Percentiles rank a stretch among this genome's conserved stretches.
phyloP scores from a whole-genome alignment of 2,797 vertebrate species.

The Chaunax sp. region DNA sequence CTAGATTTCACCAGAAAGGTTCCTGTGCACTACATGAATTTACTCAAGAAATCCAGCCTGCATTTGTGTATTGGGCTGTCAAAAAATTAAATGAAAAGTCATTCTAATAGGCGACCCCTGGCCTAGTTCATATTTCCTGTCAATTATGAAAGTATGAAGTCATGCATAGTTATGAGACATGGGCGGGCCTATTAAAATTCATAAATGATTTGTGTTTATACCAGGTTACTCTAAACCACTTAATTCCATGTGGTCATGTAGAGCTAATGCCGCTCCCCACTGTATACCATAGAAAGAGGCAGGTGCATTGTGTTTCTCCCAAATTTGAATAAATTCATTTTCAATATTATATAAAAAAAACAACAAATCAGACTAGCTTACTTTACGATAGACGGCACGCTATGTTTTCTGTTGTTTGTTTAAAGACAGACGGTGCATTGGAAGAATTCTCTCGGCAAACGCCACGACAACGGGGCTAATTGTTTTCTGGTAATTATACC shows the following conservation, averaged over 20 bases:
- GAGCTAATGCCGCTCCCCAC: slow-evolving; percentile 75
- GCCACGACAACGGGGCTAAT: slow-evolving; percentile 78
- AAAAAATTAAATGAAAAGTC: slow-evolving; percentile 99
- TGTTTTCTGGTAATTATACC: slow-evolving; percentile 87
- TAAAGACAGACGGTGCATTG: slow-evolving; percentile 59
- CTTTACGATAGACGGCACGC: slow-evolving; percentile 22
- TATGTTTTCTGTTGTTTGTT: slow-evolving; percentile 67
- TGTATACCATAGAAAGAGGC: slow-evolving; percentile 59
- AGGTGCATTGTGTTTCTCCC: slow-evolving; percentile 39
- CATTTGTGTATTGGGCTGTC: slow-evolving; percentile 94
- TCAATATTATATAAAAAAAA: slow-evolving; percentile 11
- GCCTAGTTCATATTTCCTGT: slow-evolving; percentile 99
- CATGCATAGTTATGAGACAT: slow-evolving; percentile 99
- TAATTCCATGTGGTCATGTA: slow-evolving; percentile 83
- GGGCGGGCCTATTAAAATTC: slow-evolving; percentile 95
- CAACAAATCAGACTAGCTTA: slow-evolving; percentile 14
- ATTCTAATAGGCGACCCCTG: slow-evolving; percentile 99
- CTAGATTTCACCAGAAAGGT: slow-evolving; percentile 76
- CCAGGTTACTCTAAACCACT: slow-evolving; percentile 77
- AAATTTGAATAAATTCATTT: slow-evolving; percentile 36
- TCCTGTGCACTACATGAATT: slow-evolving; percentile 83
- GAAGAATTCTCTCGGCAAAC: slow-evolving; percentile 64
- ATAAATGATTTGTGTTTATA: slow-evolving; percentile 97
- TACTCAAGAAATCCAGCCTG: slow-evolving; percentile 86
- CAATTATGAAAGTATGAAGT: slow-evolving; percentile 98